These are phyloP conservation scores for Grapholita molesta DNA, from an alignment of 1,140 invertebrate species.

Conservation along the genomic window DNA sequence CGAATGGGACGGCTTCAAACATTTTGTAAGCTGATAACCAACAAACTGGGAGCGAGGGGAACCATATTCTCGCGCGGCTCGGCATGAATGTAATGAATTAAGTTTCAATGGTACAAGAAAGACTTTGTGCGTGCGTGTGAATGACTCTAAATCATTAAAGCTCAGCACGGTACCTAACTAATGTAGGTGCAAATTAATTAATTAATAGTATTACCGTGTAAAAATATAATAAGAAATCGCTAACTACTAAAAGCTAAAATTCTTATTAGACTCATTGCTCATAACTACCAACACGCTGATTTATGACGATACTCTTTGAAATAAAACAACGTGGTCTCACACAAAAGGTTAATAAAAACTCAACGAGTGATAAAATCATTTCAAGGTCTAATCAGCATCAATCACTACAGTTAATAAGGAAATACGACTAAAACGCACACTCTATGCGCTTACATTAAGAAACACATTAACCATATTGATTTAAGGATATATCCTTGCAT, in stretches of 20 bases:
- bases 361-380: background rate
- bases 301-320: background rate
- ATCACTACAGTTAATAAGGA: slow-evolving; percentile 36
- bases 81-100: slow-evolving; percentile 76
- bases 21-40: slow-evolving; percentile 77
- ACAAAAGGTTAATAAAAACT: background rate
- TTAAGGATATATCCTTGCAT: slow-evolving; percentile 47
- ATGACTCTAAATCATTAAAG: slow-evolving; percentile 53
- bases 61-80: slow-evolving; percentile 74
- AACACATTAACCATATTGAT: slow-evolving; percentile 52
- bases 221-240: background rate
- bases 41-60: slow-evolving; percentile 69
- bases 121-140: slow-evolving; percentile 52
- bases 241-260: background rate
- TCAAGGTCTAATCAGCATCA: slow-evolving; percentile 52
- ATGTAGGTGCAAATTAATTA: background rate
- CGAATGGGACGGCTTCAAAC: slow-evolving; percentile 63
- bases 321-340: background rate
- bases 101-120: slow-evolving; percentile 66
- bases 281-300: background rate
- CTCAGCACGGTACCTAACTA: slow-evolving; percentile 24
- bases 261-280: background rate
- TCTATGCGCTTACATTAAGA: slow-evolving; percentile 26
- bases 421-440: slow-evolving; percentile 45
- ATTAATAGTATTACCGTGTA: background rate